These are phyloP conservation scores for Paracanthobrama guichenoti DNA, from an alignment of 2,113 vertebrate genomes.

Conservation along the genomic window DNA sequence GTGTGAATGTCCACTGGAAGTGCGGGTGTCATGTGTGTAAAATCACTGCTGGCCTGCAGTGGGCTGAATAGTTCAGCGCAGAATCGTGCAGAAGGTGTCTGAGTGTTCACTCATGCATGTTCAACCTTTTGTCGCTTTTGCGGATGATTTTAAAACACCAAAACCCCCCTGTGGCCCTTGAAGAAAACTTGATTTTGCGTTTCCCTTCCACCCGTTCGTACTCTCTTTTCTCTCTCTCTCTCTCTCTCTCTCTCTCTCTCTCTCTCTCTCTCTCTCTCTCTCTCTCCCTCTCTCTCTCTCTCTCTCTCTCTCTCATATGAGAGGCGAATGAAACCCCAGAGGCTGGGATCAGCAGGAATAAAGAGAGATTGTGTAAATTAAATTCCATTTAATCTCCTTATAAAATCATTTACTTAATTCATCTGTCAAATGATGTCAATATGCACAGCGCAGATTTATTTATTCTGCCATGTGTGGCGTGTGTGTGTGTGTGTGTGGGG, in stretches of 20 bases:
- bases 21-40: constrained; percentile 19
- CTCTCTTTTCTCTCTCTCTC: constrained; percentile 47
- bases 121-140: constrained; percentile 46
- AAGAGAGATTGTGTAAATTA: constrained; percentile 80
- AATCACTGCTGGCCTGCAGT: constrained; percentile 42
- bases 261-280: constrained; percentile 46
- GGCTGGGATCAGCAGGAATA: constrained; percentile 68
- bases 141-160: constrained; percentile 34
- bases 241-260: constrained; percentile 50
- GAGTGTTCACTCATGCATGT: constrained; percentile 24
- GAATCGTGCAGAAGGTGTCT: constrained; percentile 38
- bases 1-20: constrained; percentile 41
- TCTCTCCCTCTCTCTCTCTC: constrained; percentile 40
- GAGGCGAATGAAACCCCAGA: constrained; percentile 57
- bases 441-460: constrained; percentile 74
- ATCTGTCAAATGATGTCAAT: constrained; percentile 83
- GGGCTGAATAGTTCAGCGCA: constrained; percentile 27
- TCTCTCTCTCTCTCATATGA: constrained; percentile 52
- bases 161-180: constrained; percentile 25
- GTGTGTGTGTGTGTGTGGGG: constrained; percentile 45
- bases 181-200: constrained; percentile 55
- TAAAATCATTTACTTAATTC: constrained; percentile 87
- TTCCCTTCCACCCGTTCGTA: constrained; percentile 44
- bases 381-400: constrained; percentile 86
- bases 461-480: constrained; percentile 56